Percentiles rank a stretch among this genome's conserved stretches.
Conservation (phyloP, 2,113 vertebrate genomes). For the Candoia aspera region DNA sequence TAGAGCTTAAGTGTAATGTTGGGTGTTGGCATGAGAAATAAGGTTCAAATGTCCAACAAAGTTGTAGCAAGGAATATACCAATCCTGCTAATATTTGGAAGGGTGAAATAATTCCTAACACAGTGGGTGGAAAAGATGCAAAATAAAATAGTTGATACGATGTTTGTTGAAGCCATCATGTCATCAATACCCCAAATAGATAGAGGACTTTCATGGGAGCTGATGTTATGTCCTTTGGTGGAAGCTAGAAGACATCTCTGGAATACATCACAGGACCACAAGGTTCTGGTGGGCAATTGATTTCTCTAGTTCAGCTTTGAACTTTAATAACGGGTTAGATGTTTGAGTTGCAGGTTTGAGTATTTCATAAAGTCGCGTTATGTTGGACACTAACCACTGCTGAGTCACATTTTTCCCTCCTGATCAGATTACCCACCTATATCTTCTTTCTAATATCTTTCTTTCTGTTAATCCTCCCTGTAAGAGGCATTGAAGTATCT, state of each 20-base stretch:
- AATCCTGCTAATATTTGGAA: neutral
- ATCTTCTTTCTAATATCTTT: conserved; percentile 33
- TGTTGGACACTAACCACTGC: neutral
- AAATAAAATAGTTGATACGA: neutral
- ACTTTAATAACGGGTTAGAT: neutral
- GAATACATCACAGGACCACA: neutral
- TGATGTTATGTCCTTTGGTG: no score
- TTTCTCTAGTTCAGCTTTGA: no score
- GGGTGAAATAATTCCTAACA: neutral
- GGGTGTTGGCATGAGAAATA: neutral
- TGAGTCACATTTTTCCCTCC: neutral
- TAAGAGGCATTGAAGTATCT: conserved; percentile 53
- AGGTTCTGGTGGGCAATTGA: neutral
- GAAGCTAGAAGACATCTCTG: neutral
- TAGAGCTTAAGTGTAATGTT: neutral
- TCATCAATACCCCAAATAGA: no score
- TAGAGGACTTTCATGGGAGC: no score
- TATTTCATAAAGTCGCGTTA: neutral
- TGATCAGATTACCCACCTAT: conserved; percentile 20
- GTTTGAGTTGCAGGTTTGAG: neutral
- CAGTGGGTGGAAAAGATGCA: neutral
- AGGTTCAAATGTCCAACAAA: neutral
- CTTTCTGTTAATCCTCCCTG: conserved; percentile 36
- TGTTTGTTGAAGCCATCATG: no score
- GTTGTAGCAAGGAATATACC: neutral